Percentiles rank a stretch among this genome's conserved stretches.
Conservation (phyloP, 2,888 invertebrate genomes). For the Nemapogon koenigi region DNA sequence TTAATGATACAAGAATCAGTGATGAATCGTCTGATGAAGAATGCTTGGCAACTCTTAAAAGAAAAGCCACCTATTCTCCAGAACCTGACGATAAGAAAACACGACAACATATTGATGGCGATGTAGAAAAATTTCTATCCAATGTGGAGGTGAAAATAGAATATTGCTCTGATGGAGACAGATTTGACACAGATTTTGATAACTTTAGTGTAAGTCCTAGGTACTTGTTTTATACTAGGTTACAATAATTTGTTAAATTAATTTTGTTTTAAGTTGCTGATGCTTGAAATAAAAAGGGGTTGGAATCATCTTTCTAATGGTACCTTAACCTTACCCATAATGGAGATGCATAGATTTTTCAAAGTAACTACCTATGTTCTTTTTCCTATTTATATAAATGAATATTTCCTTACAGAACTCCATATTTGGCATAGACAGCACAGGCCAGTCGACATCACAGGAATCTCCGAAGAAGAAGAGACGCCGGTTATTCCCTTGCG, state of each 20-base stretch:
- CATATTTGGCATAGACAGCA: too few relatives aligned
- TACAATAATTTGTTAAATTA: not conserved
- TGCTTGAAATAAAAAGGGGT: not conserved
- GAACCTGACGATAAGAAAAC: not conserved
- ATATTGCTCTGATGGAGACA: not conserved
- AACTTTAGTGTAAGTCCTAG: not conserved
- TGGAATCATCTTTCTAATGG: not conserved
- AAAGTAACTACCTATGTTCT: too few relatives aligned
- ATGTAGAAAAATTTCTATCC: not conserved
- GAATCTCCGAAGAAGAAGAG: not conserved
- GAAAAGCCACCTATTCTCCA: slow-evolving; percentile 19
- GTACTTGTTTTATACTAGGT: not conserved
- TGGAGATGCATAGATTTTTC: too few relatives aligned
- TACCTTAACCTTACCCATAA: too few relatives aligned
- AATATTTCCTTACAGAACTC: too few relatives aligned
- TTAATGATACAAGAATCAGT: slow-evolving; percentile 12
- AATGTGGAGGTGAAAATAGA: not conserved
- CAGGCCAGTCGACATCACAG: too few relatives aligned
- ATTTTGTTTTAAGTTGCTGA: not conserved
- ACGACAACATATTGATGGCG: not conserved
- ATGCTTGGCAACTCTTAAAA: slow-evolving; percentile 21
- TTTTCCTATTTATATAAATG: too few relatives aligned
- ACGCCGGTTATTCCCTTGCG: not conserved
- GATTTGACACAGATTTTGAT: not conserved
- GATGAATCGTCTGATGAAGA: slow-evolving; percentile 26